Evolutionary conservation across 2,113 vertebrate genomes (phyloP).

Genomic region (Trinectes maculatus): DNA sequence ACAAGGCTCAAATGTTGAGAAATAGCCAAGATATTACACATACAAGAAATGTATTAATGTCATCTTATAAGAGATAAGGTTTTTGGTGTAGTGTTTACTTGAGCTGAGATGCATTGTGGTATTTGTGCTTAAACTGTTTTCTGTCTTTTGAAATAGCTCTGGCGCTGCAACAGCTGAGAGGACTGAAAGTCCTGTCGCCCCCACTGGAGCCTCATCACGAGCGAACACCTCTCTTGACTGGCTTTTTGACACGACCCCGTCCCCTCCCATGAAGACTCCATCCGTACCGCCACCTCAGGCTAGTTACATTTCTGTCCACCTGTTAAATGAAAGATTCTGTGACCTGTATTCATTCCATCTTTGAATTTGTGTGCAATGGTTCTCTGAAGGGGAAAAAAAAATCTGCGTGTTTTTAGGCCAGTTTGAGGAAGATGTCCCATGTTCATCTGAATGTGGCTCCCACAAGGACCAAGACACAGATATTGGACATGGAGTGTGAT

Average conservation of each 20-base stretch:
- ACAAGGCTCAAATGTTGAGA: no score
- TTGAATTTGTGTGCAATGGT: background rate
- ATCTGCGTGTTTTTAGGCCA: conserved; percentile 32
- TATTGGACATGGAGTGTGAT: conserved; percentile 72
- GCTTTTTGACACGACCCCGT: conserved; percentile 54
- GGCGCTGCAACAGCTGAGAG: background rate
- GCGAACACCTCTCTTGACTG: conserved; percentile 57
- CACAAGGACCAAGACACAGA: conserved; percentile 41
- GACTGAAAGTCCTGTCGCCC: background rate
- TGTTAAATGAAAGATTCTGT: no score
- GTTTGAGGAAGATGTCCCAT: background rate
- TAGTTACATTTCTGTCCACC: no score
- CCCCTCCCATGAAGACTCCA: background rate
- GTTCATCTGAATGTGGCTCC: conserved; percentile 13
- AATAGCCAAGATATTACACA: no score
- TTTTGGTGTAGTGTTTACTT: no score
- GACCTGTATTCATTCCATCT: background rate
- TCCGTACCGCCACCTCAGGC: conserved; percentile 6
- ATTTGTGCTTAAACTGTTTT: no score
- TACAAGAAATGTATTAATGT: no score
- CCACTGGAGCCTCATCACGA: background rate
- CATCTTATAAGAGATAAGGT: no score
- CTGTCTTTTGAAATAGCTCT: conserved; percentile 3
- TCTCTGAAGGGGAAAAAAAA: no score
- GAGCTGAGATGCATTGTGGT: no score